These are phyloP conservation scores for Sciaenops ocellatus DNA, from an alignment of 2,797 vertebrate genomes.

Conservation along the genomic window DNA sequence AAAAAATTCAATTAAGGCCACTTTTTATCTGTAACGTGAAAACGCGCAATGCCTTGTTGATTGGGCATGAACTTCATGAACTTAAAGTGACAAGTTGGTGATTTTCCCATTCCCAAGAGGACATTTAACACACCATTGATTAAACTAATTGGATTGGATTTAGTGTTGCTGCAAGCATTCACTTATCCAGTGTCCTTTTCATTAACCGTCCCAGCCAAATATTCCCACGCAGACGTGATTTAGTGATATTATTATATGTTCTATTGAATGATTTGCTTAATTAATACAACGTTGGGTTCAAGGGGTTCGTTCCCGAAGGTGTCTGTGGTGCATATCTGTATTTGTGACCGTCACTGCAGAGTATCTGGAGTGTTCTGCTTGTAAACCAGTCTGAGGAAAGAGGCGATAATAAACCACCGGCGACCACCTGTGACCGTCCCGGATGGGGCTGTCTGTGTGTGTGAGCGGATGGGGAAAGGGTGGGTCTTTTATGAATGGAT, in stretches of 20 bases:
- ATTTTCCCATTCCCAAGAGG: constrained; percentile 38
- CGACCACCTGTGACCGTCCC: constrained; percentile 55
- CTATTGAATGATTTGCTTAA: not conserved
- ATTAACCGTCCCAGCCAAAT: constrained; percentile 4
- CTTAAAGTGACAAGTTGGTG: constrained; percentile 19
- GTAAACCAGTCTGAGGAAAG: constrained; percentile 7
- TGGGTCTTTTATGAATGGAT: constrained; percentile 72
- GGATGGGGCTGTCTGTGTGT: constrained; percentile 30
- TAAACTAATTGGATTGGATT: constrained; percentile 67
- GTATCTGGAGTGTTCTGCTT: constrained; percentile 23
- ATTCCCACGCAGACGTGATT: not conserved
- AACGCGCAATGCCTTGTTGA: not conserved
- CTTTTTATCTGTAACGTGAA: not conserved
- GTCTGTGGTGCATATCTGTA: not conserved
- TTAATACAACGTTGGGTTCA: not conserved
- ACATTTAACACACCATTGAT: constrained; percentile 62
- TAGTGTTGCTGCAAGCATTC: constrained; percentile 26
- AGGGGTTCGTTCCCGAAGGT: not conserved
- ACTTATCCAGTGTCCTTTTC: constrained; percentile 34
- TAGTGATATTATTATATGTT: not conserved
- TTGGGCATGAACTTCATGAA: constrained; percentile 11
- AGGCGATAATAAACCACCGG: constrained; percentile 17
- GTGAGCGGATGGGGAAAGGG: constrained; percentile 60
- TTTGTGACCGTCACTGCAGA: not conserved
- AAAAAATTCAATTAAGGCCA: not conserved